These are phyloP conservation scores for Anomalospiza imberbis DNA, from an alignment of 2,797 vertebrate species.

Conservation along the genomic window DNA sequence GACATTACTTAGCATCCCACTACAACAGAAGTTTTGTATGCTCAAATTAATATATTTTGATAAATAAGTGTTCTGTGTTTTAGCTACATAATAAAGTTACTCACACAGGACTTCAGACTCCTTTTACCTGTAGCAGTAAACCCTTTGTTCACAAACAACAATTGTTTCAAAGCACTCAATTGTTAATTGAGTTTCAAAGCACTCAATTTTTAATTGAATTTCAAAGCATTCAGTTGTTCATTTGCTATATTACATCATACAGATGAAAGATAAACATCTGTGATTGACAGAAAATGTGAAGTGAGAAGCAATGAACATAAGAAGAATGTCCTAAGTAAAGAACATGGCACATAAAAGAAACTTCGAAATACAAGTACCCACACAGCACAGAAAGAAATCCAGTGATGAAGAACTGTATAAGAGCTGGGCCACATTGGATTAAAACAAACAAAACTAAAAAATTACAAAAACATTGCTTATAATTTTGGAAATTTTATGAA, in stretches of 20 bases:
- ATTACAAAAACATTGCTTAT: background rate
- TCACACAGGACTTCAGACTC: background rate
- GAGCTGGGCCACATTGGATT: background rate
- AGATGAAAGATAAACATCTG: background rate
- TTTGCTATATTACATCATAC: background rate
- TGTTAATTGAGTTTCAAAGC: background rate
- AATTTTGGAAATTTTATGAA: background rate
- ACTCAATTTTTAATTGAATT: background rate
- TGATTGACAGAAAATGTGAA: background rate
- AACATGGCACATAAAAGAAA: background rate
- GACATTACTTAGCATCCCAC: background rate
- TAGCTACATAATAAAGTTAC: background rate
- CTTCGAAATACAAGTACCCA: fast-evolving
- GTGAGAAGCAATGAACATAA: background rate
- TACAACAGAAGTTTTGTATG: background rate
- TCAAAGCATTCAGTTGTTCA: background rate
- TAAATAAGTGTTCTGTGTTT: background rate
- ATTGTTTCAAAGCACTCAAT: background rate
- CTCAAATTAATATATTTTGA: background rate
- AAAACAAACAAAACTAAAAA: background rate
- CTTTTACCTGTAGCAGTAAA: background rate
- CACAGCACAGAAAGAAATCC: background rate
- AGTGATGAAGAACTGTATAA: background rate
- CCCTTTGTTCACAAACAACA: background rate
- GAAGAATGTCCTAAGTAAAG: background rate